Base-by-base conservation (phyloP, 2,888 invertebrate species). In the Diploptera punctata region DNA sequence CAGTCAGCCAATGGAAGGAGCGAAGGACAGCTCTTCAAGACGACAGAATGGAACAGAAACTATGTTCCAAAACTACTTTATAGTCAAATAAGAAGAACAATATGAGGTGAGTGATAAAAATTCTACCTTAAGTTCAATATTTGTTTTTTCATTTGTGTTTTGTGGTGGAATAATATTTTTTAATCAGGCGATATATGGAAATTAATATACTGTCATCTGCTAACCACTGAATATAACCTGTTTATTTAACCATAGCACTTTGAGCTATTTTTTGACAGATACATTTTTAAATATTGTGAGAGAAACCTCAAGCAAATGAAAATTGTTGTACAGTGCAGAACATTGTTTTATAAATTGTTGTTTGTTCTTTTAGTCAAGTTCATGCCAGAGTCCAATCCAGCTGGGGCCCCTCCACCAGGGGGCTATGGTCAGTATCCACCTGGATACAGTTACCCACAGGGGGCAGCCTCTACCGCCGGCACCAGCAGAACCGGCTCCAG, bases 331-430 rank as follows among this genome's bases (percentile, higher is more conserved):
- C 1, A 44, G 18, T 18, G 3, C 4, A 13, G 44, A 44, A 13
- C 44, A 44, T 44, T n/a, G 16, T 44, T 18, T 44, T 1, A 18
- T 19, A 47, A 47, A 1, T 4, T 7, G 19, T 2, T 10, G 19
- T 57, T 29, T 7, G 21, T 54, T 21, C 38, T 65, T 65, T 16
- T 29, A 65, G 65, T 65, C 18, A 65, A 65, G 65, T 65, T 65
- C 47, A 65, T 65, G 65, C 65, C 65, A 21, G 65, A 65, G 26
- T 65, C 65, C 21, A 65, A 47, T 18, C 44, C 65, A 5, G 18
- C 43, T 33, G 24, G 18, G 24, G 44, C 44, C 13, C 65, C 65
- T 24, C n/a, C 44, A 24, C 19, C 16, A 21, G 26, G n/a, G 4
- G 24, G 13, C 24, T 33, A 47, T 19, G n/a, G 16, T 16, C 44